Conservation (phyloP, 2,888 invertebrate species). For the Alloscopus bannaensis region DNA sequence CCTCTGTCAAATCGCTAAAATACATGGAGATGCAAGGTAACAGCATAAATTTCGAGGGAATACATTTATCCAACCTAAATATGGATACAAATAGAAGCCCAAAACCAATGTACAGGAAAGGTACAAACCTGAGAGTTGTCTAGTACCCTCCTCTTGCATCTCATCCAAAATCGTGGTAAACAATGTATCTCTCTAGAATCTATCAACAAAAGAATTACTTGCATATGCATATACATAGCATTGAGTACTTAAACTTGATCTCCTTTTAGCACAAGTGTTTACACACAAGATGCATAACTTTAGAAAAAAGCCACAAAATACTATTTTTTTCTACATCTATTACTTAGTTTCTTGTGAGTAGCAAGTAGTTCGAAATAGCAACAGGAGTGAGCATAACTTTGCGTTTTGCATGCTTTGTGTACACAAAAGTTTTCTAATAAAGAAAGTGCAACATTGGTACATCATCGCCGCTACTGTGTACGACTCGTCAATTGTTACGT, state of each 20-base stretch:
- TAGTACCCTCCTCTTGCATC: conserved; percentile 6
- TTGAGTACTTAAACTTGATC: conserved; percentile 28
- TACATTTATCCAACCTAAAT: conserved; percentile 18
- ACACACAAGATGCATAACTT: too few relatives aligned
- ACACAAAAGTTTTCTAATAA: neutral
- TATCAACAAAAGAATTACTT: neutral
- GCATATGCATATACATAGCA: neutral
- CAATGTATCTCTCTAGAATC: neutral
- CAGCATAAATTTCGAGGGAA: too few relatives aligned
- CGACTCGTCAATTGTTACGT: too few relatives aligned
- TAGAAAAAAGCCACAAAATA: neutral
- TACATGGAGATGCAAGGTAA: too few relatives aligned
- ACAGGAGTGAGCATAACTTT: conserved; percentile 9
- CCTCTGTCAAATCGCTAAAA: too few relatives aligned
- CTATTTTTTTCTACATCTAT: too few relatives aligned
- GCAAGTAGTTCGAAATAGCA: conserved; percentile 20
- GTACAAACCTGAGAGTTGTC: conserved; percentile 10
- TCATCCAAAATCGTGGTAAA: neutral
- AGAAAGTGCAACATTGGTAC: conserved; percentile 19
- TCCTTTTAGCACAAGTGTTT: too few relatives aligned
- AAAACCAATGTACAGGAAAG: neutral
- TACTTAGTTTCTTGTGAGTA: too few relatives aligned
- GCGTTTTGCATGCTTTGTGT: neutral
- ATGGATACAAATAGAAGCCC: conserved; percentile 9
- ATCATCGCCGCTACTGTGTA: too few relatives aligned